Evolutionary conservation across 2,888 invertebrate genomes (phyloP), one percentile per base, ranked within the genome.

Genomic region (Synergus gifuensis): DNA sequence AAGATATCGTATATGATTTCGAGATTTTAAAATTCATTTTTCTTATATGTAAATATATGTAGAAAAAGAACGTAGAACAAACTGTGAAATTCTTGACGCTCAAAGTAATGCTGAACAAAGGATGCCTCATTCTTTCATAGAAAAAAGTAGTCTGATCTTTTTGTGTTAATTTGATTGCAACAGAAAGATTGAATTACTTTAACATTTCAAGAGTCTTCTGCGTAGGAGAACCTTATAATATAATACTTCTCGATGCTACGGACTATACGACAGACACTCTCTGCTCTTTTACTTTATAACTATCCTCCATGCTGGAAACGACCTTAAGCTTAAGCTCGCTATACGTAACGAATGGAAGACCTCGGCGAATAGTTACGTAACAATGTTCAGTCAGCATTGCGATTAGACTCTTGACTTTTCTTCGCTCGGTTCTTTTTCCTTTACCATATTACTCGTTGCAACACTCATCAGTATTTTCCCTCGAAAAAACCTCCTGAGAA

Each of bases 291-390:
- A 73, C 28, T 49, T 46, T 49, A 49, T 49, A 49, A 36, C 49
- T 49, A 36, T 73, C 49, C 28, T 69, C 16, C 28, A 73, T 54
- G 54, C 73, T 54, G 49, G 54, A 73, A 73, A 36, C 73, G 73
- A 73, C 73, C 73, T 73, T 73, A 73, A 73, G 73, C 73, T 73
- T 73, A 73, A 73, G 73, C 36, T 54, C 73, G 54, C 36, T 36
- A 40, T 69, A 69, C 69, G 49, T 69, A 69, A 69, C 49, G 73
- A 54, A 67, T 67, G 22, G 67, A 42, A 66, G 42, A 66, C 36
- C 64, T 64, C 64, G 64, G 64, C 64, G 64, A 42, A 69, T 28
- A 69, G 73, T 73, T 73, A 36, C 73, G 36, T 73, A 73, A 73
- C 36, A 28, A 9, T 28, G 28, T 49, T 49, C 49, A 69, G 49